phyloP scores from a whole-genome alignment of 2,797 vertebrate genomes.

The Acanthurus tractus region DNA sequence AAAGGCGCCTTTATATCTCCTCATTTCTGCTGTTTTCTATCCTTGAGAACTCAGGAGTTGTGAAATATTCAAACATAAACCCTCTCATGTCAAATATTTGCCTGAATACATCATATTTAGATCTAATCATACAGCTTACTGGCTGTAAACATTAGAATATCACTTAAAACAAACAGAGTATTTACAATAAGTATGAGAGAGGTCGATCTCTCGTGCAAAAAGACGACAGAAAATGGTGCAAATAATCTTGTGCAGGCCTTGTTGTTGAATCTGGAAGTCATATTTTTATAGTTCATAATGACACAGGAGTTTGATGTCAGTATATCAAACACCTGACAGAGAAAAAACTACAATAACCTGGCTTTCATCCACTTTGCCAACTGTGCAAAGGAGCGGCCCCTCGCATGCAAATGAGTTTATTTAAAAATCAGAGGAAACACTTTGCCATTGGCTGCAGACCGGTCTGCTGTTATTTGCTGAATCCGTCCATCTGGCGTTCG shows the following conservation, averaged over 20 bases:
- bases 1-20: slow-evolving; percentile 17
- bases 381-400: background rate
- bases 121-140: background rate
- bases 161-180: too few species aligned
- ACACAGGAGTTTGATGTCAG: background rate
- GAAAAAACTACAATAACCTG: background rate
- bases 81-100: background rate
- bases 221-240: too few species aligned
- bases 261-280: too few species aligned
- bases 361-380: background rate
- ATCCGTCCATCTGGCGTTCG: background rate
- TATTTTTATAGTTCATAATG: too few species aligned
- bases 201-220: too few species aligned
- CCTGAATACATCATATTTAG: background rate
- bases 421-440: background rate
- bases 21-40: background rate
- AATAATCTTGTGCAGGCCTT: too few species aligned
- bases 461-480: background rate
- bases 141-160: too few species aligned
- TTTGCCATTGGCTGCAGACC: too few species aligned
- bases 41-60: background rate
- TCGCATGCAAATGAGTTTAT: background rate
- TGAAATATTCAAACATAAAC: background rate
- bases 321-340: background rate
- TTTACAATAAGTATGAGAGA: too few species aligned